These are phyloP conservation scores for Periophthalmodon schlosseri DNA, from an alignment of 2,113 vertebrate species.

Conservation along the genomic window DNA sequence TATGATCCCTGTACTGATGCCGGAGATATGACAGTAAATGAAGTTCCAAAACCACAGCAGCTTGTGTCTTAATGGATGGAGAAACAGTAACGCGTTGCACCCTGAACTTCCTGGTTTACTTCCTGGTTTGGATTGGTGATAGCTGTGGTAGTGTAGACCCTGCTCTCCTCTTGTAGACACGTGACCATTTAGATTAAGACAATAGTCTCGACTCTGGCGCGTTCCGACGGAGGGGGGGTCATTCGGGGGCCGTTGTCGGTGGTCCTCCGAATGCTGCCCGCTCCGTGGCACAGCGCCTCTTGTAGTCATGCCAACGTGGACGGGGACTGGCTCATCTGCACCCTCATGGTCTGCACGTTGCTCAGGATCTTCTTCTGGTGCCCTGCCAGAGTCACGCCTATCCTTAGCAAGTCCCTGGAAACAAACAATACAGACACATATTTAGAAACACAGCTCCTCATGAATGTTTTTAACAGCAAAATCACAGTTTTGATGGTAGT, in stretches of 20 bases:
- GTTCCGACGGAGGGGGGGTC: slow-evolving; percentile 74
- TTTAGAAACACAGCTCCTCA: background rate
- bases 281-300: slow-evolving; percentile 75
- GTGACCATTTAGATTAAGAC: slow-evolving; percentile 75
- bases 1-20: slow-evolving; percentile 41
- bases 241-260: slow-evolving; percentile 66
- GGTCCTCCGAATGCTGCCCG: slow-evolving; percentile 73
- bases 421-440: slow-evolving; percentile 16
- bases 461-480: slow-evolving; percentile 21
- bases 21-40: slow-evolving; percentile 44
- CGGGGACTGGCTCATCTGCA: slow-evolving; percentile 93
- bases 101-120: slow-evolving; percentile 65
- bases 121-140: slow-evolving; percentile 46
- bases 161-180: slow-evolving; percentile 65
- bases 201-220: slow-evolving; percentile 81
- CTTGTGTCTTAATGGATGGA: slow-evolving; percentile 13
- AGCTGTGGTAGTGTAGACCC: slow-evolving; percentile 62
- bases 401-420: slow-evolving; percentile 95
- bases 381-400: slow-evolving; percentile 97
- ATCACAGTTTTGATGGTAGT: slow-evolving; percentile 15
- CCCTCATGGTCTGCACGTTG: slow-evolving; percentile 94
- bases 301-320: slow-evolving; percentile 92
- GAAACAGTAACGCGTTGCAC: slow-evolving; percentile 59
- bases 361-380: slow-evolving; percentile 99
- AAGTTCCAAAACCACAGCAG: slow-evolving; percentile 40